Base-by-base conservation (phyloP, 2,888 invertebrate genomes). In the Caenorhabditis doughertyi region DNA sequence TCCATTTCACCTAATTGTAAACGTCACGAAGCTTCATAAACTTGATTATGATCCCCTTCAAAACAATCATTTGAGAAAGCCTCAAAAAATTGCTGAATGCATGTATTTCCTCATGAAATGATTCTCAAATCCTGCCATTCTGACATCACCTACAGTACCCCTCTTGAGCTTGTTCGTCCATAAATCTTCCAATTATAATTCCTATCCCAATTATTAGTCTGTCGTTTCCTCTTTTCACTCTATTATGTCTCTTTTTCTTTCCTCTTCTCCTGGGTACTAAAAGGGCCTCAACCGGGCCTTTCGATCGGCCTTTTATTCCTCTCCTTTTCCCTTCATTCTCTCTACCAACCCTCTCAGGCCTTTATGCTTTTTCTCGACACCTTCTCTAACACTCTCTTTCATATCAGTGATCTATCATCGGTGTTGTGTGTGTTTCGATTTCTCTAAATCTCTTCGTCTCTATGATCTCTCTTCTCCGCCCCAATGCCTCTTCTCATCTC, bases 401-500 rank as follows among this genome's bases (percentile, higher is more conserved):
- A 5, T 27, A 21, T 16, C n/a, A 39, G 13, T 18, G 4, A n/a
- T 62, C 21, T 42, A 51, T 77, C 21, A 21, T 44, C 35, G 35
- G 68, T 67, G 42, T 39, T 74, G 55, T 74, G 44, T 35, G 51
- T 73, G 25, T 44, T 55, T 74, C 74, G 32, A 2, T 18, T 35
- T 74, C 74, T 74, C 74, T 74, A 56, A 53, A 47, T 16, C 74
- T 65, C 74, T 47, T 25, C 53, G 18, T 39, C 73, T 53, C 72
- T 16, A 9, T 60, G 25, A 42, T 23, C 29, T 32, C 32, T 70
- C 42, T 58, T 44, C 21, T 16, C 18, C n/a, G 9, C 23, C 67
- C 44, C 68, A 13, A n/a, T n/a, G n/a, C 18, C 55, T 27, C 42
- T 18, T 42, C 29, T 47, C 39, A 7, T 21, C 16, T 39, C 68